Conservation (phyloP, 2,888 invertebrate genomes). For the Clostera curtula region DNA sequence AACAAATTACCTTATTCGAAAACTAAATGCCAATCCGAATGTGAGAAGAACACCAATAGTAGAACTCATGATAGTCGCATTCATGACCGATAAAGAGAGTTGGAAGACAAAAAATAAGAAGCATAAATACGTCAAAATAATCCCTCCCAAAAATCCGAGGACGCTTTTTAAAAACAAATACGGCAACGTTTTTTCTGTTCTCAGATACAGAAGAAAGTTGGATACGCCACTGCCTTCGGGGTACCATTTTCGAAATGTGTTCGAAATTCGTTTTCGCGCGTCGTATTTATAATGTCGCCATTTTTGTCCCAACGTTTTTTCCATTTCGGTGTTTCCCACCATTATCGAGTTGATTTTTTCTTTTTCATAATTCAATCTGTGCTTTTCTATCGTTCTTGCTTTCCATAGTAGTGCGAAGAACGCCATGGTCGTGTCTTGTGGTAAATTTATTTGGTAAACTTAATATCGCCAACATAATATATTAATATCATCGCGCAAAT, state of each 20-base stretch:
- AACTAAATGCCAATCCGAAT: conserved; percentile 80
- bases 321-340: conserved; percentile 49
- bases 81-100: conserved; percentile 74
- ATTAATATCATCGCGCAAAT: no score
- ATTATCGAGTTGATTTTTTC: conserved; percentile 75
- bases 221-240: conserved; percentile 51
- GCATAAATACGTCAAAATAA: conserved; percentile 77
- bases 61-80: conserved; percentile 77
- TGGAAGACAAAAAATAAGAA: conserved; percentile 81
- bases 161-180: conserved; percentile 78
- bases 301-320: conserved; percentile 58
- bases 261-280: conserved; percentile 46
- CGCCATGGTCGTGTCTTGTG: conserved; percentile 51
- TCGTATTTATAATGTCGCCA: conserved; percentile 60
- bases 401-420: conserved; percentile 73
- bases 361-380: conserved; percentile 61
- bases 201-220: conserved; percentile 40
- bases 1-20: conserved; percentile 55
- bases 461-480: conserved; percentile 15
- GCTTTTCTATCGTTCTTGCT: conserved; percentile 67
- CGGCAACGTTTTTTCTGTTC: conserved; percentile 63
- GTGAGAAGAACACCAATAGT: conserved; percentile 77
- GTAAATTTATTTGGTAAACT: conserved; percentile 13
- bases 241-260: conserved; percentile 43
- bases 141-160: conserved; percentile 78